Evolutionary conservation across 2,888 invertebrate species (phyloP).

Genomic region (Buathra laborator): DNA sequence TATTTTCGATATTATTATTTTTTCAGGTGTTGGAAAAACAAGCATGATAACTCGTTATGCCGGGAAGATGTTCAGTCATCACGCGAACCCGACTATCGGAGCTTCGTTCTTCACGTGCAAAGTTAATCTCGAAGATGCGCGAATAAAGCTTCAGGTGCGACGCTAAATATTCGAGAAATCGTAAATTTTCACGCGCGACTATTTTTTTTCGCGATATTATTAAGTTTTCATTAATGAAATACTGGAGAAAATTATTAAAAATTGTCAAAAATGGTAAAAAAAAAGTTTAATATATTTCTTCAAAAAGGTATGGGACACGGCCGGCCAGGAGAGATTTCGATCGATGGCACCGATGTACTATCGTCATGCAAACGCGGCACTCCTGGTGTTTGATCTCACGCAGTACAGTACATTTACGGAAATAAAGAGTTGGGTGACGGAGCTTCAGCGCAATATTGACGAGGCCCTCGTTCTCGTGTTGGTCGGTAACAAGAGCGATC

Average conservation of each 20-base stretch:
- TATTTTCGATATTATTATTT: conserved; percentile 15
- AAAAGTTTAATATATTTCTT: conserved; percentile 23
- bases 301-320: conserved; percentile 94
- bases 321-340: conserved; percentile 94
- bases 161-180: too few relatives aligned
- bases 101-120: conserved; percentile 96
- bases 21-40: conserved; percentile 96
- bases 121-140: conserved; percentile 90
- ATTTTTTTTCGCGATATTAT: too few relatives aligned
- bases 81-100: conserved; percentile 94
- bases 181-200: too few relatives aligned
- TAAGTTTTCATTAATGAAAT: too few relatives aligned
- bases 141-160: conserved; percentile 91
- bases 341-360: conserved; percentile 99
- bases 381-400: conserved; percentile 95
- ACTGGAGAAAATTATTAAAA: too few relatives aligned
- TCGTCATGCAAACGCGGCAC: conserved; percentile 95
- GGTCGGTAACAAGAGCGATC: conserved; percentile 95
- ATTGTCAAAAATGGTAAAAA: too few relatives aligned
- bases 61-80: conserved; percentile 91
- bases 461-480: conserved; percentile 92
- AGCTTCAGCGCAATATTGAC: conserved; percentile 91
- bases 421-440: conserved; percentile 95
- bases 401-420: conserved; percentile 91
- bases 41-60: conserved; percentile 93